Evolutionary conservation across 2,113 vertebrate species (phyloP).

Genomic region (Brachyistius frenatus): DNA sequence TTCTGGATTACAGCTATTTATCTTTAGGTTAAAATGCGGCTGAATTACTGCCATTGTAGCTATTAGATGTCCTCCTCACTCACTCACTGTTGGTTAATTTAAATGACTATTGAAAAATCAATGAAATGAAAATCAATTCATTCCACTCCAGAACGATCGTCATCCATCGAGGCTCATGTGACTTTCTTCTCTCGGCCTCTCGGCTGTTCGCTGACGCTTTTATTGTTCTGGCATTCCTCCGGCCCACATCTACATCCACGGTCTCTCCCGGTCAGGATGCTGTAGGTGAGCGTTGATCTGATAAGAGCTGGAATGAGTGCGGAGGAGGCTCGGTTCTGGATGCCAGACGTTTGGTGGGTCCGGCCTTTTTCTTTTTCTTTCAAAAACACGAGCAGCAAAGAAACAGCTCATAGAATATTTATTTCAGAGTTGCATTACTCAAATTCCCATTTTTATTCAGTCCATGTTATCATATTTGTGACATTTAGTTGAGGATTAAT

Average conservation of each 20-base stretch:
- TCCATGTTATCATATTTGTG: no score
- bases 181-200: slow-evolving; percentile 2
- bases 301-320: slow-evolving; percentile 6
- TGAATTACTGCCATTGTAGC: no score
- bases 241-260: slow-evolving; percentile 26
- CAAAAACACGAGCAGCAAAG: not conserved
- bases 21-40: no score
- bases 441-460: no score
- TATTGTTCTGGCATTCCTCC: slow-evolving; percentile 43
- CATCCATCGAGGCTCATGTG: not conserved
- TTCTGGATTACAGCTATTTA: no score
- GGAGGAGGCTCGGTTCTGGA: slow-evolving; percentile 32
- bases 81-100: no score
- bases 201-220: slow-evolving; percentile 29
- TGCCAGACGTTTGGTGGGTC: slow-evolving; percentile 48
- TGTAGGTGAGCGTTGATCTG: slow-evolving; percentile 45
- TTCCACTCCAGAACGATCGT: no score
- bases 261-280: slow-evolving; percentile 19
- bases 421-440: not conserved
- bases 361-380: slow-evolving; percentile 3
- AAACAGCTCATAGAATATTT: not conserved
- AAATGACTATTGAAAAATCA: no score
- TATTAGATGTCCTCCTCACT: no score
- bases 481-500: no score
- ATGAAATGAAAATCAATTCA: no score